Evolutionary conservation across 2,888 invertebrate species (phyloP).

Genomic region (Idaea biselata): DNA sequence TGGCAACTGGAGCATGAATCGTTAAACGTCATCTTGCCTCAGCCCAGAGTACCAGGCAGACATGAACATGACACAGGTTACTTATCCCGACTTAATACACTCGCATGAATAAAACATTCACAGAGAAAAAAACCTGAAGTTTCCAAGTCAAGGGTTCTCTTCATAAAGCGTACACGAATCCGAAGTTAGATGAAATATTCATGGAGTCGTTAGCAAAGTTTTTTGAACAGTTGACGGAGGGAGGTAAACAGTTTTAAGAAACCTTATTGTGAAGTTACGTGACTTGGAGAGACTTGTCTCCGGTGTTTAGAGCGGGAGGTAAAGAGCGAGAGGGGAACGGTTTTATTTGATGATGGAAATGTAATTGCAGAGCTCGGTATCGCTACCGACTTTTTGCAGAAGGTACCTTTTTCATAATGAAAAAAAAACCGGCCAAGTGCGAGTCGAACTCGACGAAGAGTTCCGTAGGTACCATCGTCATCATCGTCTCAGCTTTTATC

Average conservation of each 20-base stretch:
- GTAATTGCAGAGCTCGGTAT: not conserved
- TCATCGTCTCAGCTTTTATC: too few relatives aligned
- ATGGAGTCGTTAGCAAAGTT: slow-evolving; percentile 37
- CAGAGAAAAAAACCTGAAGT: not conserved
- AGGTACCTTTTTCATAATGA: too few relatives aligned
- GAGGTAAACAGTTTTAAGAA: slow-evolving; percentile 26
- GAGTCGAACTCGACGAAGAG: too few relatives aligned
- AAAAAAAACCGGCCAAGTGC: too few relatives aligned
- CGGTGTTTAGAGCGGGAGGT: not conserved
- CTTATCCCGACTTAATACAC: slow-evolving; percentile 1
- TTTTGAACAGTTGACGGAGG: slow-evolving; percentile 33
- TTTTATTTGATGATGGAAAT: not conserved
- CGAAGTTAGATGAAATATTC: slow-evolving; percentile 31
- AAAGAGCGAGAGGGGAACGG: not conserved
- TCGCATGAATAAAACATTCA: not conserved
- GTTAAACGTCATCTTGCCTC: not conserved
- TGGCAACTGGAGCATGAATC: not conserved
- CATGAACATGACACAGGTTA: slow-evolving; percentile 1
- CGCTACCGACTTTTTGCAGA: not conserved
- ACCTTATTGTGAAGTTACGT: slow-evolving; percentile 10
- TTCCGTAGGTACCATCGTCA: too few relatives aligned
- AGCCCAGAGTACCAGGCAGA: not conserved
- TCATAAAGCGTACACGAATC: not conserved
- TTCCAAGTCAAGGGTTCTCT: not conserved
- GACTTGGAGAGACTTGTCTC: not conserved